Percentiles rank a stretch among this genome's conserved stretches.
Evolutionary conservation across 2,113 vertebrate genomes (phyloP).

Genomic region (Pachyramphus minor): DNA sequence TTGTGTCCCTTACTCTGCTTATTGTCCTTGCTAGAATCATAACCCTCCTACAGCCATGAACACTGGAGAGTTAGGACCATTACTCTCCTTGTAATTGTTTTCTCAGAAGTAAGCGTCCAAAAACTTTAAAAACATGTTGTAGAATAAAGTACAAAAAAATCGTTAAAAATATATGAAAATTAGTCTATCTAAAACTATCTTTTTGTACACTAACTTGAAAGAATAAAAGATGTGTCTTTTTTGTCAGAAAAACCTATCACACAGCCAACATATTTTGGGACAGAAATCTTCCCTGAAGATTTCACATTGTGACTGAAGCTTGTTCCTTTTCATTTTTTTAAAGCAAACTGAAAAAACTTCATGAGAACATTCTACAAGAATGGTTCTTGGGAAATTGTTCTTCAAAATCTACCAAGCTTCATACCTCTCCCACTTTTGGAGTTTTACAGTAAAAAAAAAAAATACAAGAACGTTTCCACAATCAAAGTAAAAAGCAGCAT

Average conservation of each 20-base stretch:
- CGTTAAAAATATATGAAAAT: not conserved
- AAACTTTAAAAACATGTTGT: not conserved
- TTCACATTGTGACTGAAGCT: not conserved
- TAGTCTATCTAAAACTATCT: not conserved
- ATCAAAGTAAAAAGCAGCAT: not conserved
- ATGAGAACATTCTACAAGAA: not conserved
- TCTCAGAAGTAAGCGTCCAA: not conserved
- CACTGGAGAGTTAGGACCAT: not conserved
- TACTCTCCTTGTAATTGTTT: not conserved
- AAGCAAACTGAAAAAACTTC: not conserved
- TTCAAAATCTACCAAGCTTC: not conserved
- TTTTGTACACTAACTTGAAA: not conserved
- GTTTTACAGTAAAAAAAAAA: not conserved
- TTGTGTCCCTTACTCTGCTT: not conserved
- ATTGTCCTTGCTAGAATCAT: not conserved
- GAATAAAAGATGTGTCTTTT: not conserved
- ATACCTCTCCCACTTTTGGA: not conserved
- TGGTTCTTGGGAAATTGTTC: not conserved
- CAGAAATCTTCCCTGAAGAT: not conserved
- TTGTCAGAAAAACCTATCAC: not conserved
- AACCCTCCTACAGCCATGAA: not conserved
- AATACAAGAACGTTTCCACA: not conserved
- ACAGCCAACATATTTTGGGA: not conserved
- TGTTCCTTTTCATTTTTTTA: not conserved
- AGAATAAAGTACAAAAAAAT: not conserved